A percentile compares a stretch with the other conserved stretches of the same genome.
phyloP scores from a whole-genome alignment of 1,140 invertebrate genomes.

The Pemphigus obesinymphae region DNA sequence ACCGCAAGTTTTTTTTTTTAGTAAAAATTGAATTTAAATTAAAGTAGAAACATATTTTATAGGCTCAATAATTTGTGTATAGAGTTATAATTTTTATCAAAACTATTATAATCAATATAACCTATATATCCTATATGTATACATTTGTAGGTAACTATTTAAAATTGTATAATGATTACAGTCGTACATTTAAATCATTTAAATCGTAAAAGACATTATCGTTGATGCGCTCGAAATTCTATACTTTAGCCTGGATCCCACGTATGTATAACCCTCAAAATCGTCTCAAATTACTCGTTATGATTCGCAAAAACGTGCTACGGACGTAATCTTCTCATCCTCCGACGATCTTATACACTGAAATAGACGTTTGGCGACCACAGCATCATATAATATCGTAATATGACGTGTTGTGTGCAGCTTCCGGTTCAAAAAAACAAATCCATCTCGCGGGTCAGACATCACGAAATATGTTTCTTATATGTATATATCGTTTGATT shows the following conservation, averaged over 20 bases:
- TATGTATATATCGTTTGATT: neutral
- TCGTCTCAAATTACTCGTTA: conserved; percentile 25
- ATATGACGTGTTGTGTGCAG: neutral
- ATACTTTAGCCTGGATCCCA: neutral
- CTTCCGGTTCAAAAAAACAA: conserved; percentile 7
- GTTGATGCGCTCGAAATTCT: neutral
- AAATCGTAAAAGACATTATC: neutral
- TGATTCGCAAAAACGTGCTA: conserved; percentile 23
- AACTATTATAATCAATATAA: too few relatives aligned
- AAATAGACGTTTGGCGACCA: neutral
- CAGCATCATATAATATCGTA: neutral
- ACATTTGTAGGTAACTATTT: too few relatives aligned
- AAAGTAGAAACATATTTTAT: too few relatives aligned
- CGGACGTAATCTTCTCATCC: neutral
- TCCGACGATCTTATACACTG: neutral
- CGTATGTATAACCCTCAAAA: neutral
- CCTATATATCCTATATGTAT: too few relatives aligned
- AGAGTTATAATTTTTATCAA: too few relatives aligned
- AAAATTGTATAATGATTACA: too few relatives aligned
- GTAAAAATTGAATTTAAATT: too few relatives aligned
- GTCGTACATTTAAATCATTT: neutral
- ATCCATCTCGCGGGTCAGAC: conserved; percentile 12
- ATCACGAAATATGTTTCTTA: conserved; percentile 6
- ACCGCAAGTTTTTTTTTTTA: too few relatives aligned
- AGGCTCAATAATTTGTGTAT: too few relatives aligned